phyloP scores from a whole-genome alignment of 64 coral and sea anemone species.

The Dendrophyllia cribrosa region DNA sequence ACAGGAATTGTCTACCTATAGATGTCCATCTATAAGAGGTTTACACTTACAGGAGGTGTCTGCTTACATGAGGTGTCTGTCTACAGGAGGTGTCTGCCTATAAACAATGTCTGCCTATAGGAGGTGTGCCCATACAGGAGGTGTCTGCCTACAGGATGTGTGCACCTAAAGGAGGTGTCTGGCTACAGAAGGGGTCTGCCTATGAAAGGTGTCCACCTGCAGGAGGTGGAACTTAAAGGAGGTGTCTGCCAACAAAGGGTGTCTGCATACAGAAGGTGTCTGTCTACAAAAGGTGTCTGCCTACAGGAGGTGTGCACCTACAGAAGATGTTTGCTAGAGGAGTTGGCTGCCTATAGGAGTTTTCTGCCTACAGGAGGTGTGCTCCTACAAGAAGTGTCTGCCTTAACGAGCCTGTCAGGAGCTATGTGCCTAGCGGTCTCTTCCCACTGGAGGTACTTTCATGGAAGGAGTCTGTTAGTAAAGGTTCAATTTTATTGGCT shows the following conservation, averaged over 20 bases:
- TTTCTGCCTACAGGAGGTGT: not conserved
- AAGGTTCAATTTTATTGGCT: not conserved
- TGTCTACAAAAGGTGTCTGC: too few species aligned
- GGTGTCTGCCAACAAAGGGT: not conserved
- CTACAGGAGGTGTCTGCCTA: too few species aligned
- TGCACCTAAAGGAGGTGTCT: not conserved
- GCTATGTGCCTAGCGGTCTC: too few species aligned
- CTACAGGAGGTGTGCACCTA: too few species aligned
- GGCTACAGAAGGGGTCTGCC: not conserved
- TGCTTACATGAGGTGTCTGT: too few species aligned
- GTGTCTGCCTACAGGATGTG: too few species aligned
- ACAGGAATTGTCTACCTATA: not conserved
- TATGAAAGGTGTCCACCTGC: not conserved
- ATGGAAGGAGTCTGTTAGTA: too few species aligned
- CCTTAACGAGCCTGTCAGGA: too few species aligned
- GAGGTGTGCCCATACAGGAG: too few species aligned
- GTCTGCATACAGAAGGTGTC: not conserved
- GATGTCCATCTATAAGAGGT: not conserved
- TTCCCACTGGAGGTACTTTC: too few species aligned
- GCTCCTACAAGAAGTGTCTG: too few species aligned
- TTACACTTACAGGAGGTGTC: not conserved
- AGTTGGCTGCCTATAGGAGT: not conserved
- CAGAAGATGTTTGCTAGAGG: not conserved
- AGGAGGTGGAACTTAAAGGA: not conserved
- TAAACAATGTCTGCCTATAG: too few species aligned